These are phyloP conservation scores for Centropristis striata DNA, from an alignment of 2,113 vertebrate genomes.

Conservation along the genomic window DNA sequence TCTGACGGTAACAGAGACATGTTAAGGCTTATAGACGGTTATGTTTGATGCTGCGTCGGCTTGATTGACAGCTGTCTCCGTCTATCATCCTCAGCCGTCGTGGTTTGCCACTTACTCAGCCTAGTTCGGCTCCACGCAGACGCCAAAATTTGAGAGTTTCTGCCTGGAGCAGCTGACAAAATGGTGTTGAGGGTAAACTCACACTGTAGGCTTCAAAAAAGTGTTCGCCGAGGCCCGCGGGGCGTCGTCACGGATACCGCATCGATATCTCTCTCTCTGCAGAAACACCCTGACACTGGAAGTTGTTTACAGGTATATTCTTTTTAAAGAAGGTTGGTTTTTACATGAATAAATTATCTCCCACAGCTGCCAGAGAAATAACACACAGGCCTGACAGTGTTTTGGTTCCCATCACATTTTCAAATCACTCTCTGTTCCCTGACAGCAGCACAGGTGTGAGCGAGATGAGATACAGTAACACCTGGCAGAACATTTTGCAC, in stretches of 20 bases:
- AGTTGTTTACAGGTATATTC: background rate
- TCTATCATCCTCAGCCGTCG: background rate
- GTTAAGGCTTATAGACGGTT: background rate
- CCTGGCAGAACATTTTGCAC: constrained; percentile 36
- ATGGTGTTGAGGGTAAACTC: background rate
- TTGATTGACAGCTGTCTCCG: constrained; percentile 25
- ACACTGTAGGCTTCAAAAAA: background rate
- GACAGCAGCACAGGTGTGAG: constrained; percentile 65
- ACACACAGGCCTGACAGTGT: background rate
- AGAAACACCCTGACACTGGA: no score
- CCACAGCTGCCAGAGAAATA: background rate
- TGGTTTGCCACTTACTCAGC: background rate
- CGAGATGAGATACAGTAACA: constrained; percentile 38
- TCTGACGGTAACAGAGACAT: background rate
- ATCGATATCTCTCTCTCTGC: background rate
- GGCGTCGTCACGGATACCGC: background rate
- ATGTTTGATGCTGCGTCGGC: background rate
- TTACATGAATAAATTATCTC: background rate
- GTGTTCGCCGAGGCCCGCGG: background rate
- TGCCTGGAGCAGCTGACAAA: constrained; percentile 15
- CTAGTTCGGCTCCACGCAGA: background rate
- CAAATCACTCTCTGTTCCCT: constrained; percentile 18
- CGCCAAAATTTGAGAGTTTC: background rate
- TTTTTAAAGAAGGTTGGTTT: background rate
- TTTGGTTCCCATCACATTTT: constrained; percentile 30